phyloP scores from a whole-genome alignment of 2,113 vertebrate species.

The Cryptoleucopteryx plumbea region DNA sequence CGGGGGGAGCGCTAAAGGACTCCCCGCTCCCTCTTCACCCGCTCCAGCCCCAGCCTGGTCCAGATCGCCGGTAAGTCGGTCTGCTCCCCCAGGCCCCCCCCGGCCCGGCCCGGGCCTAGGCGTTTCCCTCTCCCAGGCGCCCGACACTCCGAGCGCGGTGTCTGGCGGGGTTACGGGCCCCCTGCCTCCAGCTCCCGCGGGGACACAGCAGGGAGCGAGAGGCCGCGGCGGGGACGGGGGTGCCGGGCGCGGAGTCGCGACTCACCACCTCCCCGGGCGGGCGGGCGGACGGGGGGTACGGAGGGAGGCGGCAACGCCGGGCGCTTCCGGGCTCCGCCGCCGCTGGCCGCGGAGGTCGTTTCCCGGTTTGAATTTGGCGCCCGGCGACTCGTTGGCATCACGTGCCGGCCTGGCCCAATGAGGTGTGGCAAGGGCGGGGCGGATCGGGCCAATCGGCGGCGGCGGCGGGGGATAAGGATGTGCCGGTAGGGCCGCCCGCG shows the following conservation, averaged over 20 bases:
- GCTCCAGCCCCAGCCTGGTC: background rate
- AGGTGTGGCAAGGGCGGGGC: too few species aligned
- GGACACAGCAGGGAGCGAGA: too few species aligned
- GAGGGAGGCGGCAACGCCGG: too few species aligned
- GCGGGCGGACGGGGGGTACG: background rate
- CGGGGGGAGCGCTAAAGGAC: accelerated
- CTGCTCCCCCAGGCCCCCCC: background rate
- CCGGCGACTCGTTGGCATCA: too few species aligned
- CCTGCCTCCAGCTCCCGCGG: accelerated
- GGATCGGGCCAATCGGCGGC: too few species aligned
- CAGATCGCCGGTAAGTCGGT: background rate
- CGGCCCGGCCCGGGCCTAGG: background rate
- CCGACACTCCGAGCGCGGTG: accelerated
- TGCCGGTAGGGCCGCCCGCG: too few species aligned
- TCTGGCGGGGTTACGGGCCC: accelerated
- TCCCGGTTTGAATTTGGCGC: too few species aligned
- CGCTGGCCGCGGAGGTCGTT: too few species aligned
- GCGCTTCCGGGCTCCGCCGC: too few species aligned
- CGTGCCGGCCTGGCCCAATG: too few species aligned
- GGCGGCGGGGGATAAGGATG: too few species aligned
- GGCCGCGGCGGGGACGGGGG: background rate
- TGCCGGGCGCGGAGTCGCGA: background rate
- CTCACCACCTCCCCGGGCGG: background rate
- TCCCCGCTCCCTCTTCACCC: background rate
- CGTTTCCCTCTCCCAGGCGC: background rate